Percentiles rank a stretch among this genome's conserved stretches.
Conservation (phyloP, 1,140 invertebrate genomes). For the Zaprionus tsacasi region DNA sequence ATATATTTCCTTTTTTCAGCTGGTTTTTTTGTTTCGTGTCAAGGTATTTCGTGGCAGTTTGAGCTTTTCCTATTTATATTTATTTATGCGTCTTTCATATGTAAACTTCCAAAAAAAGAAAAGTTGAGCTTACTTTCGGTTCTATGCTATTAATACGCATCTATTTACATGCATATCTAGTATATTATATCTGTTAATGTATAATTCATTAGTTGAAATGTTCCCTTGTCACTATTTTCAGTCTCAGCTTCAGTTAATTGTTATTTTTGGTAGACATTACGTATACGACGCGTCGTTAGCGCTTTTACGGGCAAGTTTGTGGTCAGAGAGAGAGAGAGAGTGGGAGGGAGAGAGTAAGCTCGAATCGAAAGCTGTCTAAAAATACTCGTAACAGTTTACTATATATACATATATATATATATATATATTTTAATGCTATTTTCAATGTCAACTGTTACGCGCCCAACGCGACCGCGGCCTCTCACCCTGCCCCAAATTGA, state of each 20-base stretch:
- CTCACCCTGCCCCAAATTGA: constrained; percentile 22
- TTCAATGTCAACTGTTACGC: constrained; percentile 56
- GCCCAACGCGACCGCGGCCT: constrained; percentile 9
- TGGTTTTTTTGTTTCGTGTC: not conserved
- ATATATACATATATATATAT: constrained; percentile 41
- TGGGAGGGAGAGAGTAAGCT: not conserved
- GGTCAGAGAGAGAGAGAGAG: not conserved
- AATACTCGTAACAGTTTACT: constrained; percentile 36
- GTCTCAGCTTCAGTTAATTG: constrained; percentile 23
- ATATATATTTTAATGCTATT: constrained; percentile 37
- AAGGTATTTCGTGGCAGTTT: not conserved
- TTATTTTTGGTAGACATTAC: constrained; percentile 27
- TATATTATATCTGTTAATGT: constrained; percentile 4
- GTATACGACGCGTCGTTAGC: constrained; percentile 18
- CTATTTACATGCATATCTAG: not conserved
- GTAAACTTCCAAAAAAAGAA: not conserved
- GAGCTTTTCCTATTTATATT: not conserved
- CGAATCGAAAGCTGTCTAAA: constrained; percentile 31
- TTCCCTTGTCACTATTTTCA: constrained; percentile 4
- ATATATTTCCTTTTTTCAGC: not conserved
- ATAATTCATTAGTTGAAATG: constrained; percentile 6
- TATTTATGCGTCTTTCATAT: constrained; percentile 3
- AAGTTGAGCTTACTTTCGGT: not conserved
- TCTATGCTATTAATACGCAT: constrained; percentile 1
- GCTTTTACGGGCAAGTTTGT: not conserved